Percentiles rank a stretch among this genome's conserved stretches.
Conservation (phyloP, 2,113 vertebrate genomes). For the Meles meles region DNA sequence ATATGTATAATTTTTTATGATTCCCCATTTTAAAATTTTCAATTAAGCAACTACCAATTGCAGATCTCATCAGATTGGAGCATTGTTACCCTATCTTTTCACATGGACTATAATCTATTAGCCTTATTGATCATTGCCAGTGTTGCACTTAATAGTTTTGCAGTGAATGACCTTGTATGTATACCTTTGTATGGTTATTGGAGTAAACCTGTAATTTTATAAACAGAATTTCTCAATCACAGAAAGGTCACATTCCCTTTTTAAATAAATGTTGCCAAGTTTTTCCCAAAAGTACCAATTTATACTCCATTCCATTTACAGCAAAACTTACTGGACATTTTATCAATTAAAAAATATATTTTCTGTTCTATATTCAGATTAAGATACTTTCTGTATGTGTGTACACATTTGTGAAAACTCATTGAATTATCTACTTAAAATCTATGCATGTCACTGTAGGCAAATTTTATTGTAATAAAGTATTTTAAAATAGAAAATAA, state of each 20-base stretch:
- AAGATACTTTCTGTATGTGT: neutral
- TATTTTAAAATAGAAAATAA: conserved; percentile 35
- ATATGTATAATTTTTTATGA: neutral
- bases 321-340: neutral
- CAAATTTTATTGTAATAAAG: neutral
- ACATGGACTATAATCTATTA: neutral
- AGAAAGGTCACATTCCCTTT: neutral
- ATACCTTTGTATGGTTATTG: neutral
- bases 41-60: neutral
- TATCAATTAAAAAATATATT: conserved; percentile 5
- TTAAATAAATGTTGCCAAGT: neutral
- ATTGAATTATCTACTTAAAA: neutral
- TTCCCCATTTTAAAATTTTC: neutral
- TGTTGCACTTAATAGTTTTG: neutral
- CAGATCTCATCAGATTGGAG: neutral
- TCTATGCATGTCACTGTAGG: neutral
- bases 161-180: neutral
- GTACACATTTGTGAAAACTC: neutral
- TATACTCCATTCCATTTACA: neutral
- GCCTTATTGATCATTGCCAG: neutral
- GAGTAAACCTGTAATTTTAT: neutral
- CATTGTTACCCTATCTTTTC: neutral
- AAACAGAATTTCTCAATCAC: conserved; percentile 29
- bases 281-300: conserved; percentile 14
- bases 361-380: neutral